Conservation (phyloP, 2,797 vertebrate genomes). For the Spinus olivaceus region DNA sequence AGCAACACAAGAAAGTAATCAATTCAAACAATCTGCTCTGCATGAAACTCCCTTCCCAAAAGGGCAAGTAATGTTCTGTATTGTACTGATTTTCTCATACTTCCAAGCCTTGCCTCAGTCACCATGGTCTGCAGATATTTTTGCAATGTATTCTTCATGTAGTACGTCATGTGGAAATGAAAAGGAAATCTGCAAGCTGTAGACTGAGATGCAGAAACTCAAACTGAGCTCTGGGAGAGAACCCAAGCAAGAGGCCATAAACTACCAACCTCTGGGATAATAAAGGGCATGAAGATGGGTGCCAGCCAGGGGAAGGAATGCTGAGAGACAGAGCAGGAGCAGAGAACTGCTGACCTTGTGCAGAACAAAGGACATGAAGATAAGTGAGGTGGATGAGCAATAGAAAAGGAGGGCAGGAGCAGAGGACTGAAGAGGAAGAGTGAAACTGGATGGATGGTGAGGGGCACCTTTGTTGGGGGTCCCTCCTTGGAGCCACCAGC, state of each 20-base stretch:
- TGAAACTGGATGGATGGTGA: neutral
- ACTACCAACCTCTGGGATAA: neutral
- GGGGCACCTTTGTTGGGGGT: fast-evolving
- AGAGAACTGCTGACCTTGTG: neutral
- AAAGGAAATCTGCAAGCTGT: neutral
- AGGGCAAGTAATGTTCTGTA: neutral
- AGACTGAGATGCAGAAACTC: neutral
- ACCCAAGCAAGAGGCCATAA: fast-evolving
- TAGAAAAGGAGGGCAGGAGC: neutral
- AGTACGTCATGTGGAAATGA: neutral
- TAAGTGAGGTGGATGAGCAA: fast-evolving
- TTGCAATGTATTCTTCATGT: neutral
- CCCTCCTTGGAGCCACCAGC: fast-evolving
- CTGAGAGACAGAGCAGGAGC: neutral
- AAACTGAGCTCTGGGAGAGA: neutral
- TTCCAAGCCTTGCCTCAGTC: neutral
- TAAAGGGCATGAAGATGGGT: neutral
- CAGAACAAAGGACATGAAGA: no score
- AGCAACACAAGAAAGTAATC: constrained; percentile 39
- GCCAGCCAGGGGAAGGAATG: neutral
- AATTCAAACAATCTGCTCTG: constrained; percentile 45
- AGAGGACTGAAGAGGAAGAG: neutral
- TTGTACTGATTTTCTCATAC: neutral
- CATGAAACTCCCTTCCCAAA: constrained; percentile 17
- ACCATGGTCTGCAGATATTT: neutral